Conservation (phyloP, 2,113 vertebrate species). For the Origma solitaria region DNA sequence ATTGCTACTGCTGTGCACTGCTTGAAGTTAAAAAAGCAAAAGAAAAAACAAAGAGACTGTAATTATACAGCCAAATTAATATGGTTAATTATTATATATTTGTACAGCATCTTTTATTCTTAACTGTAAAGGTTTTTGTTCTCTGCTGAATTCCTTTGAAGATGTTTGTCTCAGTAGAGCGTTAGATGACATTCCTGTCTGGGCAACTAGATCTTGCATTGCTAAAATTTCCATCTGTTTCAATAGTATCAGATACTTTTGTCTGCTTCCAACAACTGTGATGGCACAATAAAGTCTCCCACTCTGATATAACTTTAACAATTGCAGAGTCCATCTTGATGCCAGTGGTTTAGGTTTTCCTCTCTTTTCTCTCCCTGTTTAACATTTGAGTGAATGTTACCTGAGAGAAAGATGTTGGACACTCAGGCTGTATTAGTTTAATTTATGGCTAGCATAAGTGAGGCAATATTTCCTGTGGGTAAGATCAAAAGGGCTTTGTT, state of each 20-base stretch:
- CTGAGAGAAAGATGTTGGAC: neutral
- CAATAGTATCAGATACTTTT: neutral
- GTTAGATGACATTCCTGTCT: neutral
- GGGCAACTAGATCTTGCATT: neutral
- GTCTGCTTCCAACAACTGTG: neutral
- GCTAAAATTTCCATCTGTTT: neutral
- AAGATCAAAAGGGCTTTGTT: conserved; percentile 33
- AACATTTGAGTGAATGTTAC: conserved; percentile 11
- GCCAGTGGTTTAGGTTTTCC: neutral
- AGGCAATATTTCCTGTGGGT: neutral
- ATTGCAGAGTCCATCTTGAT: neutral
- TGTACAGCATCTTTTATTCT: neutral
- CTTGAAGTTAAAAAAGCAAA: neutral
- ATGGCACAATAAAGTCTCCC: neutral
- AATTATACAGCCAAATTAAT: conserved; percentile 4
- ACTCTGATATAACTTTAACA: neutral
- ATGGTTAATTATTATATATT: conserved; percentile 3
- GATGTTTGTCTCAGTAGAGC: neutral
- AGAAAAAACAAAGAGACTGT: neutral
- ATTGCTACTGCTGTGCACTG: neutral
- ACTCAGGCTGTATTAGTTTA: neutral
- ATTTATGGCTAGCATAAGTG: conserved; percentile 9
- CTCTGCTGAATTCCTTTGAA: neutral
- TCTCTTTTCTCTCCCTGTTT: neutral
- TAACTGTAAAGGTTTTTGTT: neutral